Base-by-base conservation (phyloP, 2,797 vertebrate species). In the Leptodactylus fallax region DNA sequence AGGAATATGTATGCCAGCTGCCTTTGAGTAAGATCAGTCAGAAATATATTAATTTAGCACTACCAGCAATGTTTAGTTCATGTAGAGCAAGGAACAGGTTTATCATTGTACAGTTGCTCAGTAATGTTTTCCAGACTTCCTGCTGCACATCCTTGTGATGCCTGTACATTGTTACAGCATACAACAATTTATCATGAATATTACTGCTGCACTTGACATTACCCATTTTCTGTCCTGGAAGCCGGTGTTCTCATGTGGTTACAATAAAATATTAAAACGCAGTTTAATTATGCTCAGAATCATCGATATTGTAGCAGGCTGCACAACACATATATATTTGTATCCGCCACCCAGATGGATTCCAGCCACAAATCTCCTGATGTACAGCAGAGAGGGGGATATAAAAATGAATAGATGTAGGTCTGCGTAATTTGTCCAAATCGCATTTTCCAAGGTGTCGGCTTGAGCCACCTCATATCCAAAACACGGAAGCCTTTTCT, bases 401-500 rank as follows among this genome's bases (percentile, higher is more conserved):
- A 27, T 58, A 69, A 16, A 79, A 87, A 83, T 85, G 86, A 89
- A 86, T 82, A 36, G 60, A 78, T 23, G 45, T 76, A 69, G 80
- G 85, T 58, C 51, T 79, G 88, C 81, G 74, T 89, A 89, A 89
- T 89, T 86, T 86, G 80, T 89, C 80, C 85, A 86, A 89, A 89
- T 89, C 88, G 55, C 88, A 89, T 89, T 89, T 83, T 83, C 88
- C 85, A 89, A 86, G 88, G 88, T 89, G 88, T 83, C 85, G 74
- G 55, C 80, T 89, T 87, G 71, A 69, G 85, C 88, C 88, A 89
- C 74, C 88, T 79, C 19, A 25, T 69, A 89, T 89, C 85, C 45
- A 63, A 89, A 80, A 87, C 85, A 87, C 12, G 85, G 88, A 87
- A 89, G 85, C 85, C 72, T 86, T 83, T 89, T 89, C 88, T 89